Conservation (phyloP, 2,113 vertebrate species). For the Notarius quadriscutis region DNA sequence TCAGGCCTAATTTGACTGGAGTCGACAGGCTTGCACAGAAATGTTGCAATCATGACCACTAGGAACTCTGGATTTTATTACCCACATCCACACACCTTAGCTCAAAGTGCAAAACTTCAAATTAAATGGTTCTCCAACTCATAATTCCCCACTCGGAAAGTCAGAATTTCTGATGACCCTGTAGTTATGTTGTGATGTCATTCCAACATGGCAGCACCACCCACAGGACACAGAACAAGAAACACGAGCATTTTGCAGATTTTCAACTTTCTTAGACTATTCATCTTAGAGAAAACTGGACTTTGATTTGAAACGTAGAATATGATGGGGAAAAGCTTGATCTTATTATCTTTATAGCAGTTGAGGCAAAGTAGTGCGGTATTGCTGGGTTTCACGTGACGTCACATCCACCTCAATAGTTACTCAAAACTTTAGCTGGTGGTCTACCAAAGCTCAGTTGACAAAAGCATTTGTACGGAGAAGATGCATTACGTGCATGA, state of each 20-base stretch:
- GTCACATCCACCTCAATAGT: too few species aligned
- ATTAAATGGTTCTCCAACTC: background rate
- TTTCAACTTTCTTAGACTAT: background rate
- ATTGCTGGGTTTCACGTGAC: too few species aligned
- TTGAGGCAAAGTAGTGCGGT: conserved; percentile 19
- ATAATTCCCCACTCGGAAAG: background rate
- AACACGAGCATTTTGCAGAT: background rate
- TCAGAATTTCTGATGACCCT: background rate
- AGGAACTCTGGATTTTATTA: background rate
- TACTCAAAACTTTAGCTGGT: too few species aligned
- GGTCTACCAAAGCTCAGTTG: too few species aligned
- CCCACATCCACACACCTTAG: background rate
- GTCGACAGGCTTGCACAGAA: background rate
- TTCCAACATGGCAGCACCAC: background rate
- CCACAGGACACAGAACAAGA: background rate
- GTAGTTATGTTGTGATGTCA: background rate
- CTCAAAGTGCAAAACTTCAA: background rate
- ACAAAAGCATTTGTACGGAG: too few species aligned
- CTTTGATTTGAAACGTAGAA: background rate
- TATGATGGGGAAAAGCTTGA: conserved; percentile 25
- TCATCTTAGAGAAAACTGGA: background rate
- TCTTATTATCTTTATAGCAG: conserved; percentile 30
- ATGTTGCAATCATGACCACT: background rate
- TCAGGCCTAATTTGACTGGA: too few species aligned
- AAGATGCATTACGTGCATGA: too few species aligned